A percentile compares a stretch with the other conserved stretches of the same genome.
Evolutionary conservation across 2,113 vertebrate genomes (phyloP).

Genomic region (Mystacornis crossleyi): DNA sequence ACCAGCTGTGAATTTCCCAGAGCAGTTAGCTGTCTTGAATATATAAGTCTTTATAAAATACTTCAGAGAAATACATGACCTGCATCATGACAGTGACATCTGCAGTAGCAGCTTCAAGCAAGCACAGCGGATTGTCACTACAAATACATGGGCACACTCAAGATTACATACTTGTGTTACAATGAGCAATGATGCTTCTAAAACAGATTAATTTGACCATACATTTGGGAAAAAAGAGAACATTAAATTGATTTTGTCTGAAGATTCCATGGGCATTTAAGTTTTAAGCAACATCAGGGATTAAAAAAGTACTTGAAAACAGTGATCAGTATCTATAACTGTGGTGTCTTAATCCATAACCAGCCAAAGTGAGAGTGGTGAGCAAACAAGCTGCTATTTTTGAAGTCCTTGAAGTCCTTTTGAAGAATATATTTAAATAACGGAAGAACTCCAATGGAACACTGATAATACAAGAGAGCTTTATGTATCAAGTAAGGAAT

Average conservation of each 20-base stretch:
- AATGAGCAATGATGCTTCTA: neutral
- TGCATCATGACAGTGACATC: neutral
- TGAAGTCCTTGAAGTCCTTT: neutral
- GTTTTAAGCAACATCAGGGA: neutral
- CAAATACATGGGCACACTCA: neutral
- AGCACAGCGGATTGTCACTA: neutral
- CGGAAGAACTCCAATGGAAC: neutral
- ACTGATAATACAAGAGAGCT: neutral
- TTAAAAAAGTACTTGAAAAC: neutral
- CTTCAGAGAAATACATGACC: neutral
- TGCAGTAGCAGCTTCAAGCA: neutral
- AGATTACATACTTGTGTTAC: neutral
- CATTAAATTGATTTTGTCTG: neutral
- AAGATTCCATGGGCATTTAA: neutral
- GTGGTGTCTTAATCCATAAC: neutral
- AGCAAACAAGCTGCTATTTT: neutral
- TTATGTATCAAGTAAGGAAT: neutral
- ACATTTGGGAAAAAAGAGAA: neutral
- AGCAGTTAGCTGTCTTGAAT: neutral
- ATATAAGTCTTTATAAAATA: neutral
- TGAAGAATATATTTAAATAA: neutral
- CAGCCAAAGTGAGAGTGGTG: neutral
- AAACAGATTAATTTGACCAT: neutral
- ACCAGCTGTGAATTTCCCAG: neutral
- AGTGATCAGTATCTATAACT: rapidly evolving